Percentiles rank a stretch among this genome's conserved stretches.
phyloP scores from a whole-genome alignment of 1,140 invertebrate genomes.

The Lamellibrachia luymesi region DNA sequence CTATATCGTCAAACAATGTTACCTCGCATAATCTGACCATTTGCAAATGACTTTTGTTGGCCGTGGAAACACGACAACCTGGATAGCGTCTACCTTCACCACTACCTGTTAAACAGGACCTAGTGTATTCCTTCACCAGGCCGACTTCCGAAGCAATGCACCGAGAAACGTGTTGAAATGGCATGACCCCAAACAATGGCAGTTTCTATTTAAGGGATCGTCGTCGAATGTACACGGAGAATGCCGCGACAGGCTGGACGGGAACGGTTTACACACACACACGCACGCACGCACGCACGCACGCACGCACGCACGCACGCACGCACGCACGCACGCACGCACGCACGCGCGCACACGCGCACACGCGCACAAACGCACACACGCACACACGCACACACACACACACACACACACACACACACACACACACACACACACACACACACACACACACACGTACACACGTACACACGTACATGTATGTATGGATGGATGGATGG shows the following conservation, averaged over 20 bases:
- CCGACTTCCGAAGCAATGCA: not conserved
- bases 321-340: no score
- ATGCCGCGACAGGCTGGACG: not conserved
- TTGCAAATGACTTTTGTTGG: not conserved
- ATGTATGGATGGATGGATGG: no score
- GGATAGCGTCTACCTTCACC: not conserved
- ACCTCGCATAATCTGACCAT: not conserved
- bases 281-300: no score
- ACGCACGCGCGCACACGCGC: no score
- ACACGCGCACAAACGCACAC: no score
- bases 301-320: no score
- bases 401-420: no score
- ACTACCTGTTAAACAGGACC: not conserved
- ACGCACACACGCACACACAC: no score
- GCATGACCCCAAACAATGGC: not conserved
- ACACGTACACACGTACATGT: no score
- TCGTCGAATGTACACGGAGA: not conserved
- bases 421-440: no score
- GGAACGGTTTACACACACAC: no score
- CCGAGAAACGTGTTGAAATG: not conserved
- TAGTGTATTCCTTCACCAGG: not conserved
- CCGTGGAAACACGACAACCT: not conserved
- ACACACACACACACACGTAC: no score
- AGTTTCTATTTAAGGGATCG: not conserved
- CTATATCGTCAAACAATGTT: not conserved